phyloP scores from a whole-genome alignment of 2,888 invertebrate species.

The Seira sanloemensis region DNA sequence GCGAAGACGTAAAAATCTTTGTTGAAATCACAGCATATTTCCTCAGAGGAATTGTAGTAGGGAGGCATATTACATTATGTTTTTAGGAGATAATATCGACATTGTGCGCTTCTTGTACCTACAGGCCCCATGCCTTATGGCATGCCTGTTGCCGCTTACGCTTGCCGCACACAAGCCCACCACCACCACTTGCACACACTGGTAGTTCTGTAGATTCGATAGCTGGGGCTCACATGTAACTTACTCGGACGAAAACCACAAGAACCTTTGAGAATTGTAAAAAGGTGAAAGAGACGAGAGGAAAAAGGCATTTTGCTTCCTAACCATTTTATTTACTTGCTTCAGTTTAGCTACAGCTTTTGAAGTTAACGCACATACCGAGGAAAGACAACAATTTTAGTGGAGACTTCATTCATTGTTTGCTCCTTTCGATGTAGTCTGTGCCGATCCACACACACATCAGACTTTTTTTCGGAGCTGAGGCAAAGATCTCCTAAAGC shows the following conservation, averaged over 20 bases:
- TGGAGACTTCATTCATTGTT: not conserved
- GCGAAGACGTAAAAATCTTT: not conserved
- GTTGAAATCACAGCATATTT: not conserved
- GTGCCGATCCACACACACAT: not conserved
- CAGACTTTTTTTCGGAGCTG: not conserved
- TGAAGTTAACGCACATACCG: conserved; percentile 50
- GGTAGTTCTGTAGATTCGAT: not conserved
- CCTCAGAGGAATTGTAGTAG: not conserved
- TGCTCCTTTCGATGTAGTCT: not conserved
- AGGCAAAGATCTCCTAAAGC: not conserved
- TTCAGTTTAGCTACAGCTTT: conserved; percentile 49
- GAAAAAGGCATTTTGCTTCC: conserved; percentile 50
- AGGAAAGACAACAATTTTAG: not conserved
- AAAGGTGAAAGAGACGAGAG: conserved; percentile 59
- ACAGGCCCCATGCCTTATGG: conserved; percentile 5
- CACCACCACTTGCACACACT: conserved; percentile 2
- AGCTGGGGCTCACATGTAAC: conserved; percentile 20
- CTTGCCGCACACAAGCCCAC: not conserved
- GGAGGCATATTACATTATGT: too few species aligned
- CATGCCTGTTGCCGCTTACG: conserved; percentile 4
- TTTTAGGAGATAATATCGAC: too few species aligned
- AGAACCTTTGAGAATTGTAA: conserved; percentile 37
- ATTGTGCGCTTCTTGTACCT: too few species aligned
- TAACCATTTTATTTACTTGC: conserved; percentile 30
- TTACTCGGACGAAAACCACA: conserved; percentile 39